Evolutionary conservation across 2,888 invertebrate species (phyloP).

Genomic region (Apodemia mormo): DNA sequence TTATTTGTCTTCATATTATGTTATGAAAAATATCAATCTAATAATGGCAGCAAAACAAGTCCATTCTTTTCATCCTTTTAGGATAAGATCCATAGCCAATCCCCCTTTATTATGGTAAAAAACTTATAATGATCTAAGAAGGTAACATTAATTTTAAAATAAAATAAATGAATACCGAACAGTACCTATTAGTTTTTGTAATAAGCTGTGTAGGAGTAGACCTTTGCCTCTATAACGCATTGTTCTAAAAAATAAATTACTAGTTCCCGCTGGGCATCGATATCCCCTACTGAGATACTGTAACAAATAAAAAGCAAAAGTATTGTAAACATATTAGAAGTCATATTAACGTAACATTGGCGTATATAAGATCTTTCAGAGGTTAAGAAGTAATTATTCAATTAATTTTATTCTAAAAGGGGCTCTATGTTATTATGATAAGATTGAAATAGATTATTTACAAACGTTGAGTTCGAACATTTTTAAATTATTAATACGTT

Average conservation of each 20-base stretch:
- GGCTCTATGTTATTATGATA: neutral
- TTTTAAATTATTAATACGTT: neutral
- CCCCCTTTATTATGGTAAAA: no score
- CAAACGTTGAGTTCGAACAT: neutral
- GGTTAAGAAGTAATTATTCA: neutral
- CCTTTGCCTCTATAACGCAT: conserved; percentile 8
- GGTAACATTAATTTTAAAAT: neutral
- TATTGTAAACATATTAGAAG: neutral
- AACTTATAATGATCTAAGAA: no score
- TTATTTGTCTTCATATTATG: no score
- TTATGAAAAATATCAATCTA: no score
- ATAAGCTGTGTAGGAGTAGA: conserved; percentile 1
- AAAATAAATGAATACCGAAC: neutral
- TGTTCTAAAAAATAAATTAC: conserved; percentile 18
- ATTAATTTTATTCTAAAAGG: conserved; percentile 11
- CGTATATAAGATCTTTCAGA: neutral
- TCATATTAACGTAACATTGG: neutral
- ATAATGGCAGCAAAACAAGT: no score
- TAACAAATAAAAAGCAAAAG: neutral
- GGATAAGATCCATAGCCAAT: no score
- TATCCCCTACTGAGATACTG: conserved; percentile 3
- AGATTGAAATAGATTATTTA: conserved; percentile 5
- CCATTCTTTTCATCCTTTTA: no score
- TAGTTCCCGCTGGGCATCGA: conserved; percentile 12
- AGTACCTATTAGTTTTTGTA: conserved; percentile 11